Evolutionary conservation across 2,797 vertebrate genomes (phyloP).

Genomic region (Phylloscopus collybita): DNA sequence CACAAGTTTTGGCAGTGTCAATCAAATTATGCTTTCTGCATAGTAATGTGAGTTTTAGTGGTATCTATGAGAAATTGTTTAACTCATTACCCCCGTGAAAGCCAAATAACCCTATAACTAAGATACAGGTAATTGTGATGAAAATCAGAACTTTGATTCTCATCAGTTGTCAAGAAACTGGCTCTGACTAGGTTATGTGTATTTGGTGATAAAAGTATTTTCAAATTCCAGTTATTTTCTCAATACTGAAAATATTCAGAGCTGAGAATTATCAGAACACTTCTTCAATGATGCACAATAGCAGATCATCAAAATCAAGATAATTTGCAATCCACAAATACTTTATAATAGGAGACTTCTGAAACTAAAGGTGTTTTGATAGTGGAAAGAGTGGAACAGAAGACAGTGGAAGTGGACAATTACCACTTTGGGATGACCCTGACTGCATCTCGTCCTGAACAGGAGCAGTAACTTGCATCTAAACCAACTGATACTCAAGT

Average conservation of each 20-base stretch:
- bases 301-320: background rate
- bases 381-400: background rate
- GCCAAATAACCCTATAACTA: background rate
- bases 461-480: background rate
- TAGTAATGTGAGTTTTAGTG: background rate
- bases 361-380: background rate
- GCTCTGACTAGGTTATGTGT: background rate
- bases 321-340: background rate
- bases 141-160: slow-evolving; percentile 15
- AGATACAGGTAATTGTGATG: background rate
- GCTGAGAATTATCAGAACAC: background rate
- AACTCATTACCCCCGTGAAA: background rate
- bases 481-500: rapidly evolving
- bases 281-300: background rate
- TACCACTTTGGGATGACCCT: rapidly evolving
- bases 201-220: background rate
- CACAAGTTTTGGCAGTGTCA: slow-evolving; percentile 10
- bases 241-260: background rate
- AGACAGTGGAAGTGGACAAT: background rate
- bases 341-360: background rate
- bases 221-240: background rate
- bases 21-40: slow-evolving; percentile 19
- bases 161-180: background rate
- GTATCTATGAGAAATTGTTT: background rate
- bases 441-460: background rate